Evolutionary conservation across 2,797 vertebrate species (phyloP).

Genomic region (Paramormyrops hopkinsi): DNA sequence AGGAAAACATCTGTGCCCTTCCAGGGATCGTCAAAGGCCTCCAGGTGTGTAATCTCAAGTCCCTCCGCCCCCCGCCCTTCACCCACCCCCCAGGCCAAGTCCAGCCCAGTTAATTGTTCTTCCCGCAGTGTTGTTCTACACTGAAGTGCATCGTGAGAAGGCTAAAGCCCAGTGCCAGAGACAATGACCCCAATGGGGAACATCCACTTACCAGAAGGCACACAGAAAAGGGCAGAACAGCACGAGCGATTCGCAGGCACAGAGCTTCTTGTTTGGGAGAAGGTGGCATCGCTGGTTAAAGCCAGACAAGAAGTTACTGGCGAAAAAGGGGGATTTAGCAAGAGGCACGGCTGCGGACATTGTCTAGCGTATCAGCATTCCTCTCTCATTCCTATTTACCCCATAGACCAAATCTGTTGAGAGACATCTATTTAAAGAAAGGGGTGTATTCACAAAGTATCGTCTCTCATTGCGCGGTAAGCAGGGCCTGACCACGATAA

Average conservation of each 20-base stretch:
- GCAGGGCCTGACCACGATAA: background rate
- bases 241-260: background rate
- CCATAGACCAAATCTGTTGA: background rate
- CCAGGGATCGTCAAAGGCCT: constrained; percentile 40
- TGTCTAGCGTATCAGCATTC: background rate
- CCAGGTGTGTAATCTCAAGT: constrained; percentile 61
- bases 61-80: constrained; percentile 23
- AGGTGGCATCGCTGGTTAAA: background rate
- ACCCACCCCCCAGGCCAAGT: constrained; percentile 20
- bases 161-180: constrained; percentile 61
- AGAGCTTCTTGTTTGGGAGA: background rate
- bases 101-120: constrained; percentile 61
- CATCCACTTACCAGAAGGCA: constrained; percentile 45
- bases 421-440: background rate
- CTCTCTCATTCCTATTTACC: background rate
- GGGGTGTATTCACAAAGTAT: background rate
- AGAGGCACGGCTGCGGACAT: background rate
- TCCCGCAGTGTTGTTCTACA: constrained; percentile 57
- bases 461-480: background rate
- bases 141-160: constrained; percentile 51
- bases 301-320: background rate
- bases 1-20: constrained; percentile 59
- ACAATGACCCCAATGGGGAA: constrained; percentile 57
- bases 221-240: constrained; percentile 1
- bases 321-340: background rate